phyloP scores from a whole-genome alignment of 2,888 invertebrate species.

The Pristionchus exspectatus region DNA sequence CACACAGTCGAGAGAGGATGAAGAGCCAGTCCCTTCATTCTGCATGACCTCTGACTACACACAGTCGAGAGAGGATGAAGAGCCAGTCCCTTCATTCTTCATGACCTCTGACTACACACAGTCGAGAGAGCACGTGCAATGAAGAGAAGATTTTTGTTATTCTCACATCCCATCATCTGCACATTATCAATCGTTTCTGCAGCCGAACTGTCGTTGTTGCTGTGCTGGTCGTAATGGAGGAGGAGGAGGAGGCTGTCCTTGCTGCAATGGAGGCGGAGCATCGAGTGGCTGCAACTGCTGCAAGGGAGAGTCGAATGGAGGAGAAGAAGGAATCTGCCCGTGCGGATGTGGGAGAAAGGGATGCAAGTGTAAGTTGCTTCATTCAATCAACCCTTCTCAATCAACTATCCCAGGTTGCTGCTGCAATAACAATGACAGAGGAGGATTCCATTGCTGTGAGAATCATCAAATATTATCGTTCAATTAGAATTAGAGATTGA shows the following conservation, averaged over 20 bases:
- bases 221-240: not conserved
- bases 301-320: not conserved
- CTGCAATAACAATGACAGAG: constrained; percentile 5
- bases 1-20: too few species aligned
- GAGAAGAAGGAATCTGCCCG: constrained; percentile 15
- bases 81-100: too few species aligned
- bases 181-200: not conserved
- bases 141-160: too few species aligned
- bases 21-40: too few species aligned
- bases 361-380: not conserved
- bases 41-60: too few species aligned
- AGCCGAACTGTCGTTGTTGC: constrained; percentile 42
- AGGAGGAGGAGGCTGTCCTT: constrained; percentile 1
- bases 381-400: not conserved
- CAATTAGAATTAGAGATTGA: not conserved
- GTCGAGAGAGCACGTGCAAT: too few species aligned
- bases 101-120: too few species aligned
- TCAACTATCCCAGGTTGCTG: not conserved
- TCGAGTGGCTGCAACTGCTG: constrained; percentile 18
- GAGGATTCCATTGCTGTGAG: constrained; percentile 30
- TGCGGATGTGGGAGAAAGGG: constrained; percentile 46
- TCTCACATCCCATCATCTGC: not conserved
- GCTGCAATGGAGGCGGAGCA: constrained; percentile 7
- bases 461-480: not conserved
- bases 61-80: too few species aligned